These are phyloP conservation scores for Charadrius vociferus DNA, from an alignment of 2,113 vertebrate species.

Conservation along the genomic window DNA sequence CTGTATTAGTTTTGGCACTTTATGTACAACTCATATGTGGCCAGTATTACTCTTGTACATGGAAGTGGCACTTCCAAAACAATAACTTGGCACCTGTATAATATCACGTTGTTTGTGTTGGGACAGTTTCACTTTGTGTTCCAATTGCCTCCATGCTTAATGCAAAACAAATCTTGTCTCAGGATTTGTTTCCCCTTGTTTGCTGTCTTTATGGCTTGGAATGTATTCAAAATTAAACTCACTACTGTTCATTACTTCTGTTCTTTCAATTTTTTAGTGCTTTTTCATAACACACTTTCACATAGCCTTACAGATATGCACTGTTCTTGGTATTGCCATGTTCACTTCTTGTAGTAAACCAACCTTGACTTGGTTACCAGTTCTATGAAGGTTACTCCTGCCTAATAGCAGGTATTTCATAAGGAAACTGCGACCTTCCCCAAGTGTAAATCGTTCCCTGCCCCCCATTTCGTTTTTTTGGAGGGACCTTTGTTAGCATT, in stretches of 20 bases:
- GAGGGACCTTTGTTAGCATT: neutral
- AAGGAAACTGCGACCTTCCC: neutral
- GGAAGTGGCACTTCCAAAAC: slow-evolving; percentile 17
- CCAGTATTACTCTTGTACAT: neutral
- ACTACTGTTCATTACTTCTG: slow-evolving; percentile 37
- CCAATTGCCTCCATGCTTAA: neutral
- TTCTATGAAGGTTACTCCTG: neutral
- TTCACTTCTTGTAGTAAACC: neutral
- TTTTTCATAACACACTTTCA: slow-evolving; percentile 24
- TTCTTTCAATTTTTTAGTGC: slow-evolving; percentile 36
- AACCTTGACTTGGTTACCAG: neutral
- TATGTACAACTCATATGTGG: neutral
- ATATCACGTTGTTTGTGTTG: neutral
- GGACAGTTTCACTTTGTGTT: slow-evolving; percentile 33
- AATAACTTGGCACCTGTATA: slow-evolving; percentile 1
- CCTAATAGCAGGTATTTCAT: neutral
- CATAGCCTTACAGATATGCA: neutral
- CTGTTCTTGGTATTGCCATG: neutral
- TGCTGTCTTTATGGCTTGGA: slow-evolving; percentile 26
- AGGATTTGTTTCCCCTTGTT: slow-evolving; percentile 54
- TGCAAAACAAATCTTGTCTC: slow-evolving; percentile 53
- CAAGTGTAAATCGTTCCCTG: neutral
- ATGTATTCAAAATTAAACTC: slow-evolving; percentile 20
- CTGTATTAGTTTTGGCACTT: slow-evolving; percentile 25
- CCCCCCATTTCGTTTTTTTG: neutral